Percentiles rank a stretch among this genome's conserved stretches.
Conservation (phyloP, 2,797 vertebrate species). For the Stomatorhinus walkeri region DNA sequence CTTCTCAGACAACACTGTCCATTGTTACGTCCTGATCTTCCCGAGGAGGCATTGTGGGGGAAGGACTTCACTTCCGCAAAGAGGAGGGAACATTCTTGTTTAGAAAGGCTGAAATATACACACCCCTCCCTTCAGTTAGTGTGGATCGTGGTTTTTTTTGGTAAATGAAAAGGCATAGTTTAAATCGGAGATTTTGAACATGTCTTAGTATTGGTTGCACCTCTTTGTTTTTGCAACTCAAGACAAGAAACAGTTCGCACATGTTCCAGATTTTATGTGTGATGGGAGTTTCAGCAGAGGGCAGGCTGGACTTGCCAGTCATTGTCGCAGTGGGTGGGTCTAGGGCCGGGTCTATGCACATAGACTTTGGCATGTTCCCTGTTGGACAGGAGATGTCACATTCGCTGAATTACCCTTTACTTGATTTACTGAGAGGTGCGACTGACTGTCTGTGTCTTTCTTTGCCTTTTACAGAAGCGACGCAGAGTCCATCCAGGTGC, state of each 20-base stretch:
- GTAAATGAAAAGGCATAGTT: background rate
- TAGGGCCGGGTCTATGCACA: background rate
- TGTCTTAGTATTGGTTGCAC: background rate
- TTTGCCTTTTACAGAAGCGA: background rate
- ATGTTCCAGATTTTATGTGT: background rate
- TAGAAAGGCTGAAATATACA: background rate
- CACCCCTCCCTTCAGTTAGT: background rate
- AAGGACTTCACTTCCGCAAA: constrained; percentile 9
- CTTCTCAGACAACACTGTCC: constrained; percentile 13
- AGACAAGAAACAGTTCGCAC: background rate
- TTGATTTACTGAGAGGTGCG: background rate
- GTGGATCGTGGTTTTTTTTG: background rate
- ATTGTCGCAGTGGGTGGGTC: background rate
- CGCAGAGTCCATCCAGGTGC: background rate
- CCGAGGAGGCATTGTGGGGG: constrained; percentile 1
- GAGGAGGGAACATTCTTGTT: constrained; percentile 8
- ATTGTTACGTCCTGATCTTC: constrained; percentile 7
- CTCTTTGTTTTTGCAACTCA: background rate
- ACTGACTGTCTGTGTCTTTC: background rate
- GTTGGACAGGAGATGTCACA: background rate
- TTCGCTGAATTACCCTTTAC: background rate
- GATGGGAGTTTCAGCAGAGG: background rate
- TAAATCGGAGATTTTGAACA: background rate
- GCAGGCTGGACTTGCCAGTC: background rate
- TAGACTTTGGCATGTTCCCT: background rate